Evolutionary conservation across 2,888 invertebrate species (phyloP).

Genomic region (Abscondita cerata): DNA sequence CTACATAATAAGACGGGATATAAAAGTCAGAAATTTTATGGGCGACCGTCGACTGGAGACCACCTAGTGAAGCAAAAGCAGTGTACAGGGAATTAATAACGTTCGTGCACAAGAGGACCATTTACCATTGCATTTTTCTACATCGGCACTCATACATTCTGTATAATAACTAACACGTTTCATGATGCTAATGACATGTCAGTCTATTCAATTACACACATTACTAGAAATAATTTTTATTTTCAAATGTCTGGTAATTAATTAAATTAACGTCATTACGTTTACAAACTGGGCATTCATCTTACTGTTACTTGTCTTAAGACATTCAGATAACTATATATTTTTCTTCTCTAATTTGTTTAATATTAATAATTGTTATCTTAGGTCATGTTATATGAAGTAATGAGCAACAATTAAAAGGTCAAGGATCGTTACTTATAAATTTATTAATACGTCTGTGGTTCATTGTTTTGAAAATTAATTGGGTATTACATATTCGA

Average conservation of each 20-base stretch:
- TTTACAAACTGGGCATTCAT: constrained; percentile 9
- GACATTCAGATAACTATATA: constrained; percentile 8
- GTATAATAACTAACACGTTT: constrained; percentile 10
- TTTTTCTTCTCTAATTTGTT: constrained; percentile 8
- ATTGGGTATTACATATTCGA: constrained; percentile 12
- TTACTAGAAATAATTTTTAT: constrained; percentile 8
- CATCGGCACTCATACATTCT: constrained; percentile 3
- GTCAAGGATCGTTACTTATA: constrained; percentile 1
- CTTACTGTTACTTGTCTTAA: neutral
- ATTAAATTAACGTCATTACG: constrained; percentile 1
- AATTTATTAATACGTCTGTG: constrained; percentile 1
- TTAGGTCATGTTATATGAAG: constrained; percentile 8
- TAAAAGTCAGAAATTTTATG: constrained; percentile 40
- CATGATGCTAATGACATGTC: constrained; percentile 10
- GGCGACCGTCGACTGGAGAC: constrained; percentile 37
- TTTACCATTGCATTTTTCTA: constrained; percentile 12
- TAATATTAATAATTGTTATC: constrained; percentile 9
- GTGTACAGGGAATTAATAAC: constrained; percentile 27
- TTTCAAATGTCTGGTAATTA: constrained; percentile 4
- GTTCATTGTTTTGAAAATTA: constrained; percentile 11
- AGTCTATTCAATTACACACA: constrained; percentile 8
- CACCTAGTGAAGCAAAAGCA: constrained; percentile 33
- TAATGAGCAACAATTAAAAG: constrained; percentile 8
- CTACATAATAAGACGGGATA: constrained; percentile 39
- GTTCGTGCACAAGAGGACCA: constrained; percentile 12